Evolutionary conservation across 2,113 vertebrate genomes (phyloP), one percentile per base, ranked within the genome.

Genomic region (Neogale vison): DNA sequence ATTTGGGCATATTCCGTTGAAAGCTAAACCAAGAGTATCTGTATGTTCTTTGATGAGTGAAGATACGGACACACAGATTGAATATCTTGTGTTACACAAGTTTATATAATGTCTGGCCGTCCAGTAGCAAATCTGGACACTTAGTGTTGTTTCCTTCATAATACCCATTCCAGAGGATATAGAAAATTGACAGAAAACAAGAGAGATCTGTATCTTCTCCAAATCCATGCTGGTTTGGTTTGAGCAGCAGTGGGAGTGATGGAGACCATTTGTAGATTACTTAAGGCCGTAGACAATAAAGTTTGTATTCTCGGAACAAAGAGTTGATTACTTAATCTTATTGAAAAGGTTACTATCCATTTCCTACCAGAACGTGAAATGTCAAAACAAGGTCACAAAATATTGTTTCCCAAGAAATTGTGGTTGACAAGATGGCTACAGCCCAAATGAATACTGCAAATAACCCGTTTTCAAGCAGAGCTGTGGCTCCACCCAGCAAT

Each of bases 321-420:
- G 57, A 71, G 7, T 15, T 80, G 74, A 18, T 94, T 91, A 42
- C 55, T 93, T 90, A 29, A 26, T 76, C 85, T 47, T 12, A 1
- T 13, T 5, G n/a, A 34, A 94, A 87, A 80, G 26, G 1, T 1
- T 91, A 57, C 14, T 29, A 21, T 14, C 20, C 29, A 1, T 90
- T 69, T 93, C 95, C 87, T 74, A 10, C 76, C 20, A 26, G 31
- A 93, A 95, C 95, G 34, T n/a, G 50, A 90, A 61, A 69, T 83
- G 29, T 80, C 86, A 65, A 72, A 47, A 2, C 23, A 55, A 36
- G 12, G 9, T 55, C 39, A 3, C 65, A 39, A 96, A 97, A 61
- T 52, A 45, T 0, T 80, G 69, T 74, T 79, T 87, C 91, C 21
- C 15, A 7, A 45, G 57, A 81, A 67, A 23, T 1, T 15, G 1